Evolutionary conservation across 2,888 invertebrate genomes (phyloP), one percentile per base, ranked within the genome.

Genomic region (Limulus polyphemus): DNA sequence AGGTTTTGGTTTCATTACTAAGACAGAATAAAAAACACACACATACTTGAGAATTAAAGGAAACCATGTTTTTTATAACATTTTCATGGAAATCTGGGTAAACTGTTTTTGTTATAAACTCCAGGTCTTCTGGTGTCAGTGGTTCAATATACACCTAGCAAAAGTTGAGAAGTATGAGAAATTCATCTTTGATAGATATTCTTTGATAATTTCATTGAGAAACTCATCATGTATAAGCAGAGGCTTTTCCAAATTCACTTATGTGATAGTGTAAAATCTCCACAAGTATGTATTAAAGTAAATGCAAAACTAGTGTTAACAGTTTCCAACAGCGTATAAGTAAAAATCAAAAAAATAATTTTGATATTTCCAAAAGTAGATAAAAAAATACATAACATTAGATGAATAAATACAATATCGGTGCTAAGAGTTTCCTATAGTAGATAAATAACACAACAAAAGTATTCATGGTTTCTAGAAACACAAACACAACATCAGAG

Each of bases 61-160:
- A 75, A 0, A 94, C 85, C 81, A 97, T 88, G 69, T 81, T 82
- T 1, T 78, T 74, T 10, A 91, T 75, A 14, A 88, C 75, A 9
- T 57, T 9, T 50, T 76, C 71, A 0, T 84, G 80, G 14, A 91
- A 72, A 32, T 74, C 72, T 0, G 84, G 81, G 74, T 85, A 89
- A 71, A 85, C 83, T 0, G 81, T 77, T n/a, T 76, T 75, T 0
- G 86, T 78, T 67, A 93, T 90, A 68, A 78, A 77, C 59, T 75
- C 68, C 56, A 81, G 72, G 72, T 93, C 92, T 57, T 81, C 79
- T 62, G 81, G 79, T 0, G 82, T 82, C 61, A 84, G 71, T 0
- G 81, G 76, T 61, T 83, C 81, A 47, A 84, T 75, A 70, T 80
- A 83, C 5, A 84, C 83, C 81, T 82, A 71, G 13, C 71, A 69